A percentile compares a stretch with the other conserved stretches of the same genome.
These are phyloP conservation scores for Phaenicophaeus curvirostris DNA, from an alignment of 2,797 vertebrate species.

Conservation along the genomic window DNA sequence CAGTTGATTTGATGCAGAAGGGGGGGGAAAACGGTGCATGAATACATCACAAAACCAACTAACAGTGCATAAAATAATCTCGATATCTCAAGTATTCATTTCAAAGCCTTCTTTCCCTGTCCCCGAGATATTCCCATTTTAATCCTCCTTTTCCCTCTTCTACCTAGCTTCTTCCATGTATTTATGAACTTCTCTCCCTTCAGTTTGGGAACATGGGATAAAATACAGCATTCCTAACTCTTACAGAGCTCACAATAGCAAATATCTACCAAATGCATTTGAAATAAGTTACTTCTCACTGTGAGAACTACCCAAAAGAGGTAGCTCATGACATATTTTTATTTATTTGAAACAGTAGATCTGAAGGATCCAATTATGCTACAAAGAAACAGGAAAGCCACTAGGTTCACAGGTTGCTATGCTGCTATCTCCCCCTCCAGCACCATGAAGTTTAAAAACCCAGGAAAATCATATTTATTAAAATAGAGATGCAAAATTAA, in stretches of 20 bases:
- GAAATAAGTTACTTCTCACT: not conserved
- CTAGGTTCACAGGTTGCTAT: not conserved
- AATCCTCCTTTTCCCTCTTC: not conserved
- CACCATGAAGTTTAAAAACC: no score
- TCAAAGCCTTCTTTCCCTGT: not conserved
- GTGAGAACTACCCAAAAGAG: not conserved
- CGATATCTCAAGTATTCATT: not conserved
- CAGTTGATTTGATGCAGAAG: not conserved
- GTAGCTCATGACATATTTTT: not conserved
- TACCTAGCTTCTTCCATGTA: no score
- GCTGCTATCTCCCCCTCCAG: not conserved
- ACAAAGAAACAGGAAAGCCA: not conserved
- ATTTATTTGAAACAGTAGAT: not conserved
- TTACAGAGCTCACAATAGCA: not conserved
- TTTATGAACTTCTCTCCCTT: no score
- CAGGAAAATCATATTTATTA: not conserved
- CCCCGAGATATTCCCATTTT: not conserved
- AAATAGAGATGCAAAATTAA: not conserved
- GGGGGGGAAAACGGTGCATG: not conserved
- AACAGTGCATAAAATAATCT: not conserved
- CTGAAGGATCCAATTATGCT: not conserved
- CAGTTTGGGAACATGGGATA: no score
- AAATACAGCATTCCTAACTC: not conserved
- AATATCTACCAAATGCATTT: not conserved
- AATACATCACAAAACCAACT: not conserved